These are phyloP conservation scores for Subacronicta megacephala DNA, from an alignment of 2,888 invertebrate genomes.

Conservation along the genomic window DNA sequence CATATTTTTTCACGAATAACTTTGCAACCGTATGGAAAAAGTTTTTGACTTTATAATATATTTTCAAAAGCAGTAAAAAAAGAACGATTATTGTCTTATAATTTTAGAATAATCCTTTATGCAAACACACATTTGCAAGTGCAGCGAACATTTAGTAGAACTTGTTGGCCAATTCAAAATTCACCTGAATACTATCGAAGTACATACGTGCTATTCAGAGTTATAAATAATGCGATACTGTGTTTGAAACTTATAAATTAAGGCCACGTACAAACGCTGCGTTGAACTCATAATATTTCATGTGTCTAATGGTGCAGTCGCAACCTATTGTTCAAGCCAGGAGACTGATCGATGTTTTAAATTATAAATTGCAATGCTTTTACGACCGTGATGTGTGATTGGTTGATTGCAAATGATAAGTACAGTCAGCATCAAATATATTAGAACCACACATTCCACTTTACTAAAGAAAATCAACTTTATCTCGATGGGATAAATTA, in stretches of 20 bases:
- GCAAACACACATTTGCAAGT: background rate
- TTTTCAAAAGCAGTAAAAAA: too few species aligned
- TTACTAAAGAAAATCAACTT: too few species aligned
- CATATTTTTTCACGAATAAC: too few species aligned
- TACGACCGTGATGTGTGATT: conserved; percentile 12
- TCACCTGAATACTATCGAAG: background rate
- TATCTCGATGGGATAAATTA: too few species aligned
- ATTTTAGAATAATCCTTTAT: too few species aligned
- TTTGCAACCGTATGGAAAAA: too few species aligned
- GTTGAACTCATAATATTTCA: conserved; percentile 60
- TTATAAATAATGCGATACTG: conserved; percentile 59
- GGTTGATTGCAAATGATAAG: conserved; percentile 8
- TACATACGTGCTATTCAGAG: background rate
- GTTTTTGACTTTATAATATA: too few species aligned
- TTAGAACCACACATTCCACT: too few species aligned
- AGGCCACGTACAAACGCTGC: conserved; percentile 36
- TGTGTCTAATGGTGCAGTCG: conserved; percentile 53
- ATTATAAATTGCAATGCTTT: conserved; percentile 43
- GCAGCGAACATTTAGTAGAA: background rate
- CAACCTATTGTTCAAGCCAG: conserved; percentile 43
- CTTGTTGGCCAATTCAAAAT: background rate
- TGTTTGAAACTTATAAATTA: conserved; percentile 65
- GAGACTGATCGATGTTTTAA: conserved; percentile 47
- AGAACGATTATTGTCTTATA: too few species aligned
- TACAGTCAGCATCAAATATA: too few species aligned